Base-by-base conservation (phyloP, 2,797 vertebrate species). In the Esox masquinongy region DNA sequence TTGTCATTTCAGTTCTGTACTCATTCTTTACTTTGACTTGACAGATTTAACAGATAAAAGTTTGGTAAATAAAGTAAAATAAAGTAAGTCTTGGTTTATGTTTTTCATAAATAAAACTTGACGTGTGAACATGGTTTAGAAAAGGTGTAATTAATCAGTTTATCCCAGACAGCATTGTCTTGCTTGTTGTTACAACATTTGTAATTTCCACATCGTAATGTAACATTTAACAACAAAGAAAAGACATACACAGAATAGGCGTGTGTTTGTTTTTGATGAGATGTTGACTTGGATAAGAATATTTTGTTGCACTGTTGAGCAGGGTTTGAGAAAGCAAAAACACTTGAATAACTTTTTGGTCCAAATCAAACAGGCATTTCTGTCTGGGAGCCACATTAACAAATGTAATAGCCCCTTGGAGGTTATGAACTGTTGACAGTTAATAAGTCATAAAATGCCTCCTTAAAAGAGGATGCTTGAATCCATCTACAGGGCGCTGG, bases 361-460 rank as follows among this genome's bases (percentile, higher is more conserved):
- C 94, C 93, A 96, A 95, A 94, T 96, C 92, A 95, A 97, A 96
- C 94, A 96, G 95, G 93, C 94, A 95, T 96, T 95, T 95, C 92
- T 95, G 92, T 81, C 90, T 59, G 22, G 92, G 93, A 94, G 93
- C 95, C 95, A 95, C 93, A 92, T 93, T 94, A 95, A 94, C 94
- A 94, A 12, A 94, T 94, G 95, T 96, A 97, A 97, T 95, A 95
- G 95, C 95, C 94, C 96, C 95, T 95, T 89, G 89, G 95, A 96
- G 96, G 95, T 96, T 97, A 95, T 96, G 95, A 98, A 97, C 96
- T 96, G 95, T 96, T 97, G 95, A 96, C 95, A 96, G 95, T 97
- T 98, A 97, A 97, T 98, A 97, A 96, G 95, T 98, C 96, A 97
- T 96, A 97, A 96, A 97, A 96, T 96, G 94, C 93, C 93, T 95